Evolutionary conservation across 2,888 invertebrate species (phyloP).

Genomic region (Theodoxus fluviatilis): DNA sequence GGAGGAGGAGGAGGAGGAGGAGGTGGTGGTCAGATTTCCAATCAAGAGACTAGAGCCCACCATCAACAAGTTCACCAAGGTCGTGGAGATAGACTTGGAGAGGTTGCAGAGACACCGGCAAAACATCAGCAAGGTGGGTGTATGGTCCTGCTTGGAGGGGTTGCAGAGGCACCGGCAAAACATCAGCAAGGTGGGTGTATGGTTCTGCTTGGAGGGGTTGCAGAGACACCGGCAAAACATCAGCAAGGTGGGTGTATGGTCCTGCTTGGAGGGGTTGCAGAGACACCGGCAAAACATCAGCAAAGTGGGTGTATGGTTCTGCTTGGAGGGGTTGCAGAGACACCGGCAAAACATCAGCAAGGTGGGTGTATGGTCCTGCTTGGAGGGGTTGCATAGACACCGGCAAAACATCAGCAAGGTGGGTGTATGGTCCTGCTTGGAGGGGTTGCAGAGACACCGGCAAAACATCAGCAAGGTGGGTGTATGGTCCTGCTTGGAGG

Average conservation of each 20-base stretch:
- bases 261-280: constrained; percentile 45
- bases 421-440: too few relatives aligned
- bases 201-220: constrained; percentile 46
- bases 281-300: constrained; percentile 50
- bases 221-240: constrained; percentile 50
- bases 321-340: too few relatives aligned
- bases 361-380: too few relatives aligned
- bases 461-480: too few relatives aligned
- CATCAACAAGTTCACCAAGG: constrained; percentile 52
- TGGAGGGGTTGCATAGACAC: too few relatives aligned
- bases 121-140: constrained; percentile 51
- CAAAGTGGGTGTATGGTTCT: constrained; percentile 49
- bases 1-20: too few relatives aligned
- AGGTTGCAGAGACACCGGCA: constrained; percentile 47
- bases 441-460: too few relatives aligned
- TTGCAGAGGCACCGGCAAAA: constrained; percentile 49
- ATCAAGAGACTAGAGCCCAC: constrained; percentile 47
- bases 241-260: constrained; percentile 48
- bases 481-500: too few relatives aligned
- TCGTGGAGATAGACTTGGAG: constrained; percentile 52
- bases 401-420: too few relatives aligned
- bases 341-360: too few relatives aligned
- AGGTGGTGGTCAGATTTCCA: constrained; percentile 50
- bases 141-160: constrained; percentile 45
- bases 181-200: constrained; percentile 50